Base-by-base conservation (phyloP, 2,797 vertebrate genomes). In the Neomorphus geoffroyi region DNA sequence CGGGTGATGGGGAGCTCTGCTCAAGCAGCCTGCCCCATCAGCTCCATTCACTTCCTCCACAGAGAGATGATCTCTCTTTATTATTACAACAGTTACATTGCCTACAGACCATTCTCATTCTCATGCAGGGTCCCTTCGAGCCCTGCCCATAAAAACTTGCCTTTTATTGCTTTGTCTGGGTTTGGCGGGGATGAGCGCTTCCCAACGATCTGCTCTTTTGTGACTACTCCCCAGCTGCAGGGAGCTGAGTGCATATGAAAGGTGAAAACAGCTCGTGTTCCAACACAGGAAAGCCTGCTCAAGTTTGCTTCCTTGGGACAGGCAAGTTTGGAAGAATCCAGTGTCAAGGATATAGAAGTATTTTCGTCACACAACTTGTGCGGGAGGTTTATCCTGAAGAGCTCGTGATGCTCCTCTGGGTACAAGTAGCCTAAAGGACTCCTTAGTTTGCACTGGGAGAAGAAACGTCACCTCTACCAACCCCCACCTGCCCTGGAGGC, bases 321-420 rank as follows among this genome's bases (percentile, higher is more conserved):
- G 35, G 13, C 17, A 72, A 72, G 18, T 35, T 50, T 27, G 28
- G 50, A 46, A 74, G 50, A 51, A 58, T 12, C 9, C 24, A 9
- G 3, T 8, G 22, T 14, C 56, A 53, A 65, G 43, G 28, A 13
- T 67, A 81, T 32, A 17, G 61, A 81, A 3, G 9, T 18, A 7
- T 37, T 90, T 33, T 46, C 23, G 1, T 30, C 1, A 9, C 13
- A 5, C 2, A 39, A 11, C 7, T 18, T 18, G 1, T 14, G 54
- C 46, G 60, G 61, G 35, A 51, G 65, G 32, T 8, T 69, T 43
- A n/a, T 54, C 37, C 18, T 33, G 4, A 64, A 64, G 62, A 67
- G 54, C 7, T 78, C 18, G 0, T 13, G 58, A 10, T 79, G 86
- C 28, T 83, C 11, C 41, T 75, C 50, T 21, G 7, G n/a, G 73